These are phyloP conservation scores for Clarias macrocephalus DNA, from an alignment of 2,113 vertebrate species.

Conservation along the genomic window DNA sequence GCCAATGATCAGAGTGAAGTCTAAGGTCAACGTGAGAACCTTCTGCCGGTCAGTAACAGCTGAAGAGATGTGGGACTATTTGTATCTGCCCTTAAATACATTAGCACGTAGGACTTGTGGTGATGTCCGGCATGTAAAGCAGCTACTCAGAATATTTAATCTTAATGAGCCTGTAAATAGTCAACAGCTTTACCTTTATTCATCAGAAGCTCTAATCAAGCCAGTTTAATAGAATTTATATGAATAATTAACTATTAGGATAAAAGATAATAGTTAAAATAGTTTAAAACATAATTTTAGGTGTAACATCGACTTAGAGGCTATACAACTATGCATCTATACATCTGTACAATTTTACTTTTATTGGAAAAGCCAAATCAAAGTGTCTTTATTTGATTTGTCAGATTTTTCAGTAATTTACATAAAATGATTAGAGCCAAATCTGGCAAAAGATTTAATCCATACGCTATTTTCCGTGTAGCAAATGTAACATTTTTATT, in stretches of 20 bases:
- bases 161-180: background rate
- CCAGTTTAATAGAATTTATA: background rate
- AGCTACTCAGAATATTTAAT: background rate
- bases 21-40: background rate
- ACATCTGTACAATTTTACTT: background rate
- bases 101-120: background rate
- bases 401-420: background rate
- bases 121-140: background rate
- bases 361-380: background rate
- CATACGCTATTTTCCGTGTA: no score
- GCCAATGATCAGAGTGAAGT: constrained; percentile 4
- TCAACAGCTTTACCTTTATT: background rate
- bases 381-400: background rate
- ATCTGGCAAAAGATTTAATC: background rate
- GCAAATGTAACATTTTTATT: no score
- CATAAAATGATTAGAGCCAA: background rate
- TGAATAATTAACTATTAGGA: background rate
- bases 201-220: background rate
- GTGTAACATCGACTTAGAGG: background rate
- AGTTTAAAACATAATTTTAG: background rate
- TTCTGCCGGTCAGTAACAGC: background rate
- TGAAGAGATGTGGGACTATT: background rate
- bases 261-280: background rate
- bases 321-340: no score
- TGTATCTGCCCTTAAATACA: background rate